A percentile compares a stretch with the other conserved stretches of the same genome.
phyloP scores from a whole-genome alignment of 2,888 invertebrate genomes.

The Mimachlamys varia region DNA sequence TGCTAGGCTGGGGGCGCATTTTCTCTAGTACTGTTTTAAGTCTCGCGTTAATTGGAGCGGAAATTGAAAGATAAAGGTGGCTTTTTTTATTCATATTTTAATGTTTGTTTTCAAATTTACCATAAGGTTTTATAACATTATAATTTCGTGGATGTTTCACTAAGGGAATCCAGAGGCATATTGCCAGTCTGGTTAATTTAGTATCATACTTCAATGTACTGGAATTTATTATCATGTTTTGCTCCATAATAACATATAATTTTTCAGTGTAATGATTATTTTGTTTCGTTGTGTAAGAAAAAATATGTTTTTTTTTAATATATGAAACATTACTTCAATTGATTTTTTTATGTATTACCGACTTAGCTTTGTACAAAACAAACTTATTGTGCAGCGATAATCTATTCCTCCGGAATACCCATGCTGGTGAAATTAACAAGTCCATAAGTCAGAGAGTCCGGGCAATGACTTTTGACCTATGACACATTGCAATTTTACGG shows the following conservation, averaged over 20 bases:
- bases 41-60: background rate
- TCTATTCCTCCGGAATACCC: no score
- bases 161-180: background rate
- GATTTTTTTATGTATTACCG: no score
- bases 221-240: no score
- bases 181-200: background rate
- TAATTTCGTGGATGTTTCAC: background rate
- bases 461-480: background rate
- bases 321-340: no score
- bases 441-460: background rate
- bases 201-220: no score
- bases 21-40: background rate
- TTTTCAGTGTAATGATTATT: no score
- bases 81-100: background rate
- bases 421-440: background rate
- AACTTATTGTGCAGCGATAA: no score
- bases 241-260: no score
- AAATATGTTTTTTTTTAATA: no score
- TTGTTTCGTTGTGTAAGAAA: no score
- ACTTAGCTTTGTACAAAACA: no score
- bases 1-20: background rate
- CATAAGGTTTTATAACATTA: background rate
- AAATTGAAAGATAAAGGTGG: background rate
- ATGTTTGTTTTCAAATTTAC: background rate
- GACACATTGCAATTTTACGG: background rate